Base-by-base conservation (phyloP, 2,888 invertebrate genomes). In the Lithophane semibrunnea region DNA sequence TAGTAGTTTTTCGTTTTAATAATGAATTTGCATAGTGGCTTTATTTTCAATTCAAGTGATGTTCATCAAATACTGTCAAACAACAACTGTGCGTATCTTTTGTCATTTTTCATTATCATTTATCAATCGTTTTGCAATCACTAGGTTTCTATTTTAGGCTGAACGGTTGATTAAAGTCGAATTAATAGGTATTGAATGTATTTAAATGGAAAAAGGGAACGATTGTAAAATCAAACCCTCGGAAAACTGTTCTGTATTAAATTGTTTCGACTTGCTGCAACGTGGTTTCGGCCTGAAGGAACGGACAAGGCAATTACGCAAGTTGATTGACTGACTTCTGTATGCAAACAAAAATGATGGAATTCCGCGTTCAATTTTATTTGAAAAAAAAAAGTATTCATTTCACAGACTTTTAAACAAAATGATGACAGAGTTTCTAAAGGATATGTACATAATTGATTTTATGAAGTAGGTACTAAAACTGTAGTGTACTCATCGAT, bases 271-370 rank as follows among this genome's bases (percentile, higher is more conserved):
- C 24, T 64, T 64, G 58, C 68, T 67, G 79, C 66, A 86, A 85
- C 80, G 85, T 88, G 83, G 85, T 83, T 79, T 80, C 44, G 7
- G n/a, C 44, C 24, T 42, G 9, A 71, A 68, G 18, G 9, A 29
- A 79, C 60, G 29, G 73, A 71, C 61, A 42, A 81, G 37, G 47
- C 65, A 73, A 82, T 77, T 74, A 73, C 54, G 8, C 54, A 64
- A 77, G 75, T 58, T 58, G 70, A 85, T 78, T 82, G 65, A 77
- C n/a, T 73, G 54, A 79, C 74, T 76, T 77, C 47, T 70, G n/a
- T 52, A 68, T 63, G 67, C 54, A 79, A 80, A 84, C 66, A 77
- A 75, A 83, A 84, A 72, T 65, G n/a, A 71, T 56, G 58, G 61
- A 58, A 56, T 66, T 60, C 42, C n/a, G 52, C 13, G 10, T 72